These are phyloP conservation scores for Hycleus cichorii DNA, from an alignment of 1,140 invertebrate genomes.

Conservation along the genomic window DNA sequence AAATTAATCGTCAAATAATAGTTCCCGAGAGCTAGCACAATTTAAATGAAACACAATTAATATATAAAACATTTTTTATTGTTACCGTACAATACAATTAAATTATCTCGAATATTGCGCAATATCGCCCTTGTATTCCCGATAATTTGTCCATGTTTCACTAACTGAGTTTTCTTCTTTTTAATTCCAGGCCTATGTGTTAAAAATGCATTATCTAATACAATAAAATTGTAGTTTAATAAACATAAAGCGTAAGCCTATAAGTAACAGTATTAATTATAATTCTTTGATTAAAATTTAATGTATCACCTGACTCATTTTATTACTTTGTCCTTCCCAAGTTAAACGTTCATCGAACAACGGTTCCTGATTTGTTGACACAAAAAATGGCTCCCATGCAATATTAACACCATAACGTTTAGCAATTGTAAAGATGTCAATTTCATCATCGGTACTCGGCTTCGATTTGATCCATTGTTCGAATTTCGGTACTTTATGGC, in stretches of 20 bases:
- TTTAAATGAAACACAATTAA: too few relatives aligned
- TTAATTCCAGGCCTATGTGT: constrained; percentile 82
- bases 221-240: constrained; percentile 79
- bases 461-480: constrained; percentile 34
- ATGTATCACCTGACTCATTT: constrained; percentile 42
- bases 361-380: constrained; percentile 52
- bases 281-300: too few relatives aligned
- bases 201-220: constrained; percentile 80
- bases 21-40: too few relatives aligned
- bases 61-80: too few relatives aligned
- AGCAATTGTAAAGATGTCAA: constrained; percentile 29
- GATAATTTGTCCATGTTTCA: too few relatives aligned
- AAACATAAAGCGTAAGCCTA: constrained; percentile 59
- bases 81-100: too few relatives aligned
- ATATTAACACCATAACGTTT: constrained; percentile 41
- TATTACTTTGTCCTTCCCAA: constrained; percentile 55
- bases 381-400: constrained; percentile 55
- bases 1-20: too few relatives aligned
- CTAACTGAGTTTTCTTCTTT: constrained; percentile 3
- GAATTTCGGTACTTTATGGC: constrained; percentile 45
- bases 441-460: constrained; percentile 4
- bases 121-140: too few relatives aligned
- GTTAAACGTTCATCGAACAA: constrained; percentile 51
- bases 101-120: too few relatives aligned
- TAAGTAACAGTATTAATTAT: too few relatives aligned